Base-by-base conservation (phyloP, 1,140 invertebrate species). In the Mya arenaria region DNA sequence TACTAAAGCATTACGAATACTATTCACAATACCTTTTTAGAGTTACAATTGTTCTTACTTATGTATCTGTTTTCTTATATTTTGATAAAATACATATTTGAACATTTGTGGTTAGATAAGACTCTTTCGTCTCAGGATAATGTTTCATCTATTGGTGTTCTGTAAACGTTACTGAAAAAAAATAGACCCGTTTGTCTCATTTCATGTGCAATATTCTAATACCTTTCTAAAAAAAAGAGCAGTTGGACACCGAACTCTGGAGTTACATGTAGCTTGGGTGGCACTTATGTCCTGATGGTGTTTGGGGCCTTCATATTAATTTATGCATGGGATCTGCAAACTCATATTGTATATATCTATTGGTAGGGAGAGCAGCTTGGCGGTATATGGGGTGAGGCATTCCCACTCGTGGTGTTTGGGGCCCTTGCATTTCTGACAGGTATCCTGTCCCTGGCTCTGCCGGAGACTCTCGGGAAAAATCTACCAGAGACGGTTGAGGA, bases 391-490 rank as follows among this genome's bases (percentile, higher is more conserved):
- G 73, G 82, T 15, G 41, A 71, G 41, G 82, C 94, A 0, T 52
- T 88, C 13, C 86, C 95, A 2, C 94, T 94, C 36, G 94, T 95
- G 3, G 89, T 95, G 1, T 95, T 94, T 87, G 95, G 95, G 34
- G 85, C 90, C 34, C 85, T 94, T 41, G 92, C 94, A 56, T 71
- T 95, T 39, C 71, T 93, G 39, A 94, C 94, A 34, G 94, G 94
- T 32, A 60, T 94, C 0, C 63, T 92, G 0, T 91, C 92, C 4
- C 84, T 94, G 1, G 68, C 92, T 0, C 80, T 95, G 19, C 95
- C 95, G n/a, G 95, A 95, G 90, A 95, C 95, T 1, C 92, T 93
- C 39, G 92, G 92, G 32, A 90, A 92, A 44, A 89, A 93, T 25
- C 87, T 95, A 0, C 92, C 94, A 4, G 94, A 95, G 83, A 94